These are phyloP conservation scores for Hippopotamus amphibius DNA, from an alignment of 2,113 vertebrate genomes.

Conservation along the genomic window DNA sequence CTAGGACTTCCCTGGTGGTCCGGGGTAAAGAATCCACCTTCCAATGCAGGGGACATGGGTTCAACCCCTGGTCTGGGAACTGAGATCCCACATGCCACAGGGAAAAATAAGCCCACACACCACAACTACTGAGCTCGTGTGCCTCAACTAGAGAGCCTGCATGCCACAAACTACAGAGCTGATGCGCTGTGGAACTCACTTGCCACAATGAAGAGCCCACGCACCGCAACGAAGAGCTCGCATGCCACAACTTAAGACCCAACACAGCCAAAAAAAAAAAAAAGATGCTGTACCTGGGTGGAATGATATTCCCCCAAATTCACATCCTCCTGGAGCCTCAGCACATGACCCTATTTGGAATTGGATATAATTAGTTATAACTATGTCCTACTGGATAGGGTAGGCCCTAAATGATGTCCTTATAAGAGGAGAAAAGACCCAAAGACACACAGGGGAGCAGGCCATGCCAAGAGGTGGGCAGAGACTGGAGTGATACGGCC, in stretches of 20 bases:
- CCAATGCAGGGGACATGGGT: neutral
- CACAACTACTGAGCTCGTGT: neutral
- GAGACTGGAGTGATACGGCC: neutral
- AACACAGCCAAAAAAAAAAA: neutral
- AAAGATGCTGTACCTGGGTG: neutral
- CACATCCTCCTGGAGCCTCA: neutral
- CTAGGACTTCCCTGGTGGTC: neutral
- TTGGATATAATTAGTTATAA: neutral
- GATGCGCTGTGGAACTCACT: no score
- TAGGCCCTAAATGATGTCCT: neutral
- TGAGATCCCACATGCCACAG: neutral
- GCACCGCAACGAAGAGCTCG: neutral
- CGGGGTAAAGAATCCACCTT: neutral
- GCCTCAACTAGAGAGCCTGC: neutral
- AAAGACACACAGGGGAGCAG: neutral
- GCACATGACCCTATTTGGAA: neutral
- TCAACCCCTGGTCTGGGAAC: neutral
- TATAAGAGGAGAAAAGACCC: neutral
- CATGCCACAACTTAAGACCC: neutral
- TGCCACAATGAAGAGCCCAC: neutral
- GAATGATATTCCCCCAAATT: neutral
- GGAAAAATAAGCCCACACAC: no score
- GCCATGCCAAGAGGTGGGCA: fast-evolving
- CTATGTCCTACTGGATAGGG: neutral
- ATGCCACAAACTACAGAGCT: no score